Conservation (phyloP, 2,888 invertebrate species). For the Synergus gifuensis region DNA sequence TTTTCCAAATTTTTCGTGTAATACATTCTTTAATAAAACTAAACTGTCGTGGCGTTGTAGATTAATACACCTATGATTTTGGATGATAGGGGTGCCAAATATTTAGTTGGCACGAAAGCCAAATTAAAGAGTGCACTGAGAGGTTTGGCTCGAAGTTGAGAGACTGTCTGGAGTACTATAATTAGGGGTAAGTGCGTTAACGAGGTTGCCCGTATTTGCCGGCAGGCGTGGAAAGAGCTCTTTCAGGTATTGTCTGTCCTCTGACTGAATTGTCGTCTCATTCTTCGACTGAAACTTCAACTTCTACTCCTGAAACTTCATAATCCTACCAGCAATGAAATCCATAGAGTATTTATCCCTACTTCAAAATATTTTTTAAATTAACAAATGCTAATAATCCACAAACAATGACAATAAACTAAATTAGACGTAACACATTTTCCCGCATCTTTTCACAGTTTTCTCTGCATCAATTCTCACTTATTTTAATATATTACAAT, state of each 20-base stretch:
- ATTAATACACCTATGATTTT: conserved; percentile 6
- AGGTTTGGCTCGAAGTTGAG: conserved; percentile 40
- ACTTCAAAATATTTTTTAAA: neutral
- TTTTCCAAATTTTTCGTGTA: neutral
- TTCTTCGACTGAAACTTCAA: conserved; percentile 29
- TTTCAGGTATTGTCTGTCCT: conserved; percentile 49
- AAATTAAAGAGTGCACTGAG: conserved; percentile 48
- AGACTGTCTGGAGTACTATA: conserved; percentile 52
- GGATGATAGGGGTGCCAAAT: conserved; percentile 51
- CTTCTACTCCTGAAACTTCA: conserved; percentile 32
- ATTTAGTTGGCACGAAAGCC: conserved; percentile 51
- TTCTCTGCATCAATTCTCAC: neutral
- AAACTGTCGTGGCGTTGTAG: neutral
- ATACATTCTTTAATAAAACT: neutral
- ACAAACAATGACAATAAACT: no score
- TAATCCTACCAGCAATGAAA: conserved; percentile 31
- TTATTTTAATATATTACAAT: neutral
- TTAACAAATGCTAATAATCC: neutral
- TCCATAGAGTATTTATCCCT: neutral
- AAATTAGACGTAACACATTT: no score
- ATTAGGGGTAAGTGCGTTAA: conserved; percentile 54
- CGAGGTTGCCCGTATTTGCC: conserved; percentile 54
- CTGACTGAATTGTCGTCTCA: conserved; percentile 48
- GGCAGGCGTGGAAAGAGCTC: conserved; percentile 49
- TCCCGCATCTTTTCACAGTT: neutral